Evolutionary conservation across 2,113 vertebrate genomes (phyloP), one percentile per base, ranked within the genome.

Genomic region (Seriola dumerili): DNA sequence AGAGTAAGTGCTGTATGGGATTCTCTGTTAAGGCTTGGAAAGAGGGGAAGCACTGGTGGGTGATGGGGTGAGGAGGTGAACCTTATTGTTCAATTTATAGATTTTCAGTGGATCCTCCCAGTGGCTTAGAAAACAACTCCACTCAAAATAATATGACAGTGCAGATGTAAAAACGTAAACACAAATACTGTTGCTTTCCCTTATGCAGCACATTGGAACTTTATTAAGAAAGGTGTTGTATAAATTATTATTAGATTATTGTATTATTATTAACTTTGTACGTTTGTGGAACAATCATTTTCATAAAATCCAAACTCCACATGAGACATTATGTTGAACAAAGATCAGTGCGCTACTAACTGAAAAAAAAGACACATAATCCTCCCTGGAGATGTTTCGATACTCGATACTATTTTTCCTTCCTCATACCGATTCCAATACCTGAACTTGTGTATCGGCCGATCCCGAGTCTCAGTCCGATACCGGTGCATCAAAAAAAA

Each of bases 1-100:
- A 86, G 73, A 75, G 61, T 75, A 72, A 81, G 42, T 64, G 55
- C 76, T 50, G 32, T 25, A 46, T 40, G 65, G 38, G 61, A 52
- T 42, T 42, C 57, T 63, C 57, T 57, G 38, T 63, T 68, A 17
- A n/a, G 50, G 17, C 17, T 21, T 19, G n/a, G 50, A n/a, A 23
- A 44, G 38, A 59, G 25, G 23, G 34, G 32, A 21, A 62, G 69
- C 23, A 32, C 34, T 11, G 40, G 36, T 44, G 36, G 32, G 4
- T 46, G 21, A 40, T 0, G 3, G 38, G 10, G 14, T 46, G 54
- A 72, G 65, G 66, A 25, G 34, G 71, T 36, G 58, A 58, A 38
- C 8, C 34, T 55, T n/a, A 40, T 23, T 6, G 34, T 76, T 21
- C n/a, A 54, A 32, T 55, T 66, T 57, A 21, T 46, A 58, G 21